phyloP scores from a whole-genome alignment of 2,888 invertebrate species.

The Lathronympha strigana region DNA sequence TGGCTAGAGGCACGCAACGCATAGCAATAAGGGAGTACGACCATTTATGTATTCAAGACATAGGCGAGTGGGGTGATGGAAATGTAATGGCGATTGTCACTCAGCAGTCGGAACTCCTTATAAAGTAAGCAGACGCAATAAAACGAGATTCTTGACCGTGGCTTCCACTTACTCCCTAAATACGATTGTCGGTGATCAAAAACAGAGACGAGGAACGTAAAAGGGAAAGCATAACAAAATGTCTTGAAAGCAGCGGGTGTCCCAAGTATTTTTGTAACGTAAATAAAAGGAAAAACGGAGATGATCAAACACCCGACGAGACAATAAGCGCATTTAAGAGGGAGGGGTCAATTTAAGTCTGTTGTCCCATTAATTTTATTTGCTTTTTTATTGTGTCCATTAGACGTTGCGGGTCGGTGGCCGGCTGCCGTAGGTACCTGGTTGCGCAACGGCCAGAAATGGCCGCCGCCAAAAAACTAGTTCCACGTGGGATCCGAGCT shows the following conservation, averaged over 20 bases:
- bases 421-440: constrained; percentile 65
- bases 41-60: constrained; percentile 68
- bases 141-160: constrained; percentile 43
- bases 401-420: constrained; percentile 67
- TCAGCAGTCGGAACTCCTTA: constrained; percentile 75
- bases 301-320: constrained; percentile 39
- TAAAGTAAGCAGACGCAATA: constrained; percentile 57
- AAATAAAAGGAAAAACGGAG: constrained; percentile 33
- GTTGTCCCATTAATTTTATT: constrained; percentile 70
- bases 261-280: constrained; percentile 29
- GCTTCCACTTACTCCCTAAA: constrained; percentile 15
- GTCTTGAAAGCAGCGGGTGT: constrained; percentile 30
- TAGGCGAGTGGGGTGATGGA: constrained; percentile 63
- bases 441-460: constrained; percentile 76
- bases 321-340: constrained; percentile 40
- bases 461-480: constrained; percentile 78
- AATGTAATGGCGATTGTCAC: constrained; percentile 77
- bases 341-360: constrained; percentile 56
- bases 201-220: constrained; percentile 13
- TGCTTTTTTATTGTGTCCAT: constrained; percentile 72
- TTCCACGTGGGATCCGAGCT: constrained; percentile 67
- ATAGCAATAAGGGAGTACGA: constrained; percentile 69
- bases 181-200: constrained; percentile 1
- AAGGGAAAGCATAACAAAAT: constrained; percentile 23
- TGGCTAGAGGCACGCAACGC: constrained; percentile 66